Conservation (phyloP, 2,888 invertebrate species). For the Willowsia nigromaculata region DNA sequence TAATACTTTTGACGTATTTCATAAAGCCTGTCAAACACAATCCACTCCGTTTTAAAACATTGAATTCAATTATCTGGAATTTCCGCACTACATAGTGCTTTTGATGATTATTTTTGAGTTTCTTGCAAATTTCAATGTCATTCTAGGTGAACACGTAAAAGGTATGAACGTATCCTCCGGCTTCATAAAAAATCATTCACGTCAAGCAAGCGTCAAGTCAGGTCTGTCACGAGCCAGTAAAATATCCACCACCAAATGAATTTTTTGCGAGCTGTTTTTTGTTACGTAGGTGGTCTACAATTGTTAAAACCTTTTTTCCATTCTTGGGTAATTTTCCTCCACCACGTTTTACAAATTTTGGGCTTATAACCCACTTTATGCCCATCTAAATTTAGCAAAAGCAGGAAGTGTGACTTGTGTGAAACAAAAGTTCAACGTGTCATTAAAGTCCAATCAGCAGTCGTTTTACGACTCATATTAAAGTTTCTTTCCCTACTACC, state of each 20-base stretch:
- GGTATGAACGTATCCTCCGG: no score
- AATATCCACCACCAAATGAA: not conserved
- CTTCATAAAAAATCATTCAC: no score
- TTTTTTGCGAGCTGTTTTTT: not conserved
- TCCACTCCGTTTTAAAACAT: no score
- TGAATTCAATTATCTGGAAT: no score
- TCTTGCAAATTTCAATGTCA: no score
- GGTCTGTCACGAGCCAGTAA: no score
- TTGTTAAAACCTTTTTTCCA: not conserved
- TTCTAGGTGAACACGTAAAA: no score
- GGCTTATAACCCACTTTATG: constrained; percentile 2
- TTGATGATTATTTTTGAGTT: no score
- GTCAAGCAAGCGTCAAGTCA: no score
- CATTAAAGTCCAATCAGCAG: constrained; percentile 54
- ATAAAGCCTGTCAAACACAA: no score
- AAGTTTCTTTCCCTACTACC: not conserved
- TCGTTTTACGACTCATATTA: constrained; percentile 32
- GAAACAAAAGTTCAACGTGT: constrained; percentile 34
- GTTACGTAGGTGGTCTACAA: not conserved
- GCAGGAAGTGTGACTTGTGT: constrained; percentile 39
- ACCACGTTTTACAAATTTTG: not conserved
- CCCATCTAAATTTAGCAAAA: constrained; percentile 29
- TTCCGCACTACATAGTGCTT: no score
- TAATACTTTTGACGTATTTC: no score
- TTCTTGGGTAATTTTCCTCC: not conserved